Evolutionary conservation across 2,113 vertebrate genomes (phyloP).

Genomic region (Trachemys scripta): DNA sequence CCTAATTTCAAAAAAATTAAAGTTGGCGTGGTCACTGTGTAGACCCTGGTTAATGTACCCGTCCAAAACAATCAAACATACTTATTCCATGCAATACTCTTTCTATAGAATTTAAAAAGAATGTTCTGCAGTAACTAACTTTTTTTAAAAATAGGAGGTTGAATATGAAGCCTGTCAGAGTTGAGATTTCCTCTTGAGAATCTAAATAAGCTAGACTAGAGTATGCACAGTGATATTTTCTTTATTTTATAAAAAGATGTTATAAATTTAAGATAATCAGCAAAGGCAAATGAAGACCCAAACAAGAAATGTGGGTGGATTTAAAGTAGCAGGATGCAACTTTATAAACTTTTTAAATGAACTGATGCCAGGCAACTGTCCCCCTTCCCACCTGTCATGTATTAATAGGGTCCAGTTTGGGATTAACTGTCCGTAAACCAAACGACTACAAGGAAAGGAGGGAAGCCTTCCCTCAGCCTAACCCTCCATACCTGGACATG

Average conservation of each 20-base stretch:
- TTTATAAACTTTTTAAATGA: constrained; percentile 25
- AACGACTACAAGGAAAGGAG: constrained; percentile 28
- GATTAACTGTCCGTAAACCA: constrained; percentile 2
- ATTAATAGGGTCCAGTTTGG: constrained; percentile 34
- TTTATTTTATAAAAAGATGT: neutral
- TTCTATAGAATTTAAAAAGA: neutral
- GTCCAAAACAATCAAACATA: neutral
- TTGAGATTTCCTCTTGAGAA: neutral
- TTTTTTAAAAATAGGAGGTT: neutral
- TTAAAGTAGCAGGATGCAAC: neutral
- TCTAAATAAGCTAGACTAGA: neutral
- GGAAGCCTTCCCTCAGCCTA: neutral
- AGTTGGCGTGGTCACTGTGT: neutral
- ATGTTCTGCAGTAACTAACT: neutral
- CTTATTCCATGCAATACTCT: neutral
- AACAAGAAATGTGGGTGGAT: neutral
- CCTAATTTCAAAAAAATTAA: neutral
- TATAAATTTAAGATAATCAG: neutral
- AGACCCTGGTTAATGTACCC: neutral
- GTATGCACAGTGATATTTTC: neutral
- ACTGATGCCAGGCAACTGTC: neutral
- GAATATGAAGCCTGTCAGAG: neutral
- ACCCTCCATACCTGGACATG: neutral
- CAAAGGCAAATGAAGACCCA: neutral
- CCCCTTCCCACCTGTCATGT: neutral